Conservation (phyloP, 2,113 vertebrate genomes). For the Mormyrus lacerda region DNA sequence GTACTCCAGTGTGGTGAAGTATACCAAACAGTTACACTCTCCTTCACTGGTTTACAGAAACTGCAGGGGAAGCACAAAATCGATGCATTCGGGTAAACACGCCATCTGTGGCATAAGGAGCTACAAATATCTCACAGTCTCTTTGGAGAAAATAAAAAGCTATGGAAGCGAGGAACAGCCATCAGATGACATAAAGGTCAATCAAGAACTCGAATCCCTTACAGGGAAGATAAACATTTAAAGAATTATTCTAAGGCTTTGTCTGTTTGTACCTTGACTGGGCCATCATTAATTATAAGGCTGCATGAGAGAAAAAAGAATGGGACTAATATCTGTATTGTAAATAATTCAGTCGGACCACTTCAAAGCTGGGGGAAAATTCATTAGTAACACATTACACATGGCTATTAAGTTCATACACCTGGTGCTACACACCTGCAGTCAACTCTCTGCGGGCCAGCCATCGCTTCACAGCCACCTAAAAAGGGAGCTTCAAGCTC, state of each 20-base stretch:
- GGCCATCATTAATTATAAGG: not conserved
- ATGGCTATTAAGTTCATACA: not conserved
- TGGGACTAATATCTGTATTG: not conserved
- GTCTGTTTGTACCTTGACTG: not conserved
- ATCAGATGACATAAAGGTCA: not conserved
- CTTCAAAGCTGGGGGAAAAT: not conserved
- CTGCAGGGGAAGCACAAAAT: not conserved
- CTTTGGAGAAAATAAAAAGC: not conserved
- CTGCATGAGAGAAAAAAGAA: not conserved
- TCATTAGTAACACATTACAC: not conserved
- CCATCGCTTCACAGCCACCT: not conserved
- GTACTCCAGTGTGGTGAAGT: not conserved
- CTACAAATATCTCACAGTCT: not conserved
- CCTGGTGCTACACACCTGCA: not conserved
- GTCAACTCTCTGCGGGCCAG: not conserved
- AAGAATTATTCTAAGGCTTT: not conserved
- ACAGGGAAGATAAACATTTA: not conserved
- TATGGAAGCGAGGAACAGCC: not conserved
- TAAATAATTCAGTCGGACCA: not conserved
- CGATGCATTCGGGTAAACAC: not conserved
- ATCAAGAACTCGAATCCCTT: not conserved
- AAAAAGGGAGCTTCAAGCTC: not conserved
- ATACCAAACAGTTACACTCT: not conserved
- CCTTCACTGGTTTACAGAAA: not conserved
- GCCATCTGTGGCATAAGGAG: not conserved